Base-by-base conservation (phyloP, 1,140 invertebrate species). In the Megalonaias nervosa region DNA sequence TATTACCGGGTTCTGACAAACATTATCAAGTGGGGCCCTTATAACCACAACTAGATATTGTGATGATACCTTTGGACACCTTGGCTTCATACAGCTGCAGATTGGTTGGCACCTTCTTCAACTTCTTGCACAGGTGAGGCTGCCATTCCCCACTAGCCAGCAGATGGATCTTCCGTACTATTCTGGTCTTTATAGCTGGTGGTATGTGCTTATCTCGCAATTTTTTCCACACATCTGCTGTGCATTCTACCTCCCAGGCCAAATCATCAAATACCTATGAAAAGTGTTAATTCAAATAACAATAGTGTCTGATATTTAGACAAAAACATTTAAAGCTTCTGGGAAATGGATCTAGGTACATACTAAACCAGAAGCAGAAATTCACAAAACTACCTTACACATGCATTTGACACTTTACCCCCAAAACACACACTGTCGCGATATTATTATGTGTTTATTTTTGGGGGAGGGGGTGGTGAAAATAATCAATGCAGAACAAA, bases 211-310 rank as follows among this genome's bases (percentile, higher is more conserved):
- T 84, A 59, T 86, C 77, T n/a, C 80, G 68, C 17, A 87, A 74
- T 17, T 80, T 81, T 68, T 83, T 86, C 86, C 85, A 87, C 15
- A 87, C 86, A 55, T 87, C 83, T 56, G 83, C 77, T 19, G 89
- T 90, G 72, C 89, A 90, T 71, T 89, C 88, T 12, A 90, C 84
- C 61, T 90, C 88, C 89, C 89, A 90, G 48, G 84, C 86, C 59
- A 88, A 76, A 72, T 84, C 85, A 56, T 88, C 87, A 84, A 88
- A 87, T 1, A 82, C 75, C 70, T 84, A 67, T 26, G 66, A 65
- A 75, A 74, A 70, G 64, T 72, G 74, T 48, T 21, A 60, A 65
- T 65, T 61, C 12, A 71, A 67, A 61, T 38, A 31, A 14, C n/a
- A 19, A 13, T 19, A 26, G 19, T 38, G 13, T 56, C 13, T 17